Evolutionary conservation across 2,888 invertebrate species (phyloP).

Genomic region (Scaeva pyrastri): DNA sequence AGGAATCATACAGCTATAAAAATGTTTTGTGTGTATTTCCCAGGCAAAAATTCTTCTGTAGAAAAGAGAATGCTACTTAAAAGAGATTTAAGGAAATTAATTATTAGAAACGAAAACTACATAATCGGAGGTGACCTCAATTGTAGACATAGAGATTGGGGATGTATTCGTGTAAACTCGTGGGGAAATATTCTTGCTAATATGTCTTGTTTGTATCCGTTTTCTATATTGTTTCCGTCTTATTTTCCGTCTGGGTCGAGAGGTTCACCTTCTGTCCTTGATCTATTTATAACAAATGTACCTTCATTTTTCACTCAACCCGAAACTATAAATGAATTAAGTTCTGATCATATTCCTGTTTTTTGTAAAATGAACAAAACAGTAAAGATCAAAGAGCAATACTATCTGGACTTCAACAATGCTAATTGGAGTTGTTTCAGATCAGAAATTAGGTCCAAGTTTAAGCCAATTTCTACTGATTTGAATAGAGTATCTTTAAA

Average conservation of each 20-base stretch:
- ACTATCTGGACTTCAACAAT: constrained; percentile 1
- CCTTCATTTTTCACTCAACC: constrained; percentile 18
- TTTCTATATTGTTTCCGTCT: constrained; percentile 14
- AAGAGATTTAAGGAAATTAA: constrained; percentile 19
- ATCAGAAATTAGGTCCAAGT: constrained; percentile 1
- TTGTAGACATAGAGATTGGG: constrained; percentile 27
- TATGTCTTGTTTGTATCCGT: not conserved
- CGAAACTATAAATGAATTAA: not conserved
- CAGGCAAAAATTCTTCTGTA: not conserved
- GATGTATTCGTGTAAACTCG: constrained; percentile 15
- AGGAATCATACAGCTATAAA: constrained; percentile 4
- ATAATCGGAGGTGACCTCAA: constrained; percentile 25
- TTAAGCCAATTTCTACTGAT: constrained; percentile 14
- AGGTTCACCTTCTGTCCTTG: constrained; percentile 34
- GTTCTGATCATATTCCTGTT: constrained; percentile 30
- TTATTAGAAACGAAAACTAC: constrained; percentile 12
- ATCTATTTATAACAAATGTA: constrained; percentile 33
- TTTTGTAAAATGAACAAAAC: constrained; percentile 3
- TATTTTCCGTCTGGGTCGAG: constrained; percentile 32
- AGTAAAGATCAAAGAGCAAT: not conserved
- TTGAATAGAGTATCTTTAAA: not conserved
- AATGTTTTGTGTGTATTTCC: constrained; percentile 26
- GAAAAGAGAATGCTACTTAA: constrained; percentile 5
- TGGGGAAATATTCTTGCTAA: constrained; percentile 19
- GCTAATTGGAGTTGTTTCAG: constrained; percentile 23